Evolutionary conservation across 2,888 invertebrate species (phyloP), one percentile per base, ranked within the genome.

Genomic region (Tubulanus polymorphus): DNA sequence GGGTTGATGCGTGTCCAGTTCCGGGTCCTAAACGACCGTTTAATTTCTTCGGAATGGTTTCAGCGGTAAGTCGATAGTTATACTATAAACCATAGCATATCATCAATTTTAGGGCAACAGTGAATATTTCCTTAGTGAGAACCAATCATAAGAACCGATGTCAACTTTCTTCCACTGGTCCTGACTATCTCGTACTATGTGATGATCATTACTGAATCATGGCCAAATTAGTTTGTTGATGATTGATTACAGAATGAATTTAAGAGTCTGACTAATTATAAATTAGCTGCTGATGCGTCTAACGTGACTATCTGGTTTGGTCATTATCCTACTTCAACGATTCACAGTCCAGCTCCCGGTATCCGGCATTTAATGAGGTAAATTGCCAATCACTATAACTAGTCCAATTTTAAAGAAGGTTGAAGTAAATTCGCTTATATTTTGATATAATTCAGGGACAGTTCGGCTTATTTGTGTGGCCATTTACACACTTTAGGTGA

Each of bases 301-400:
- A 85, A 87, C 71, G 83, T 85, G 65, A 87, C 87, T 1, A 79
- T 90, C 60, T 88, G 88, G 85, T 93, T 92, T 81, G 93, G 91
- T 1, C 94, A 94, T 78, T 93, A 93, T 79, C 93, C 94, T 2
- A 90, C 92, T 23, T 92, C 93, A 3, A 88, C 90, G 65, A 89
- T 93, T 66, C 78, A 70, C 15, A 55, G 59, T 15, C 65, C 68
- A 37, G 63, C 65, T 37, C 65, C 64, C 3, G 62, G 64, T 47
- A 47, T 73, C 27, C 56, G 68, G 41, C 50, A 65, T 20, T 53
- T 71, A 28, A 64, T 73, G 55, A 69, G 70, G 72, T 73, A 54
- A 23, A 25, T n/a, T 37, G 23, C 10, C 10, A 10, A 27, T 10
- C 35, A 32, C 10, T 32, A 12, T 32, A n/a, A 32, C 35, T 32